A percentile compares a stretch with the other conserved stretches of the same genome.
Conservation (phyloP, 2,888 invertebrate genomes). For the Chymomyza fuscimana region DNA sequence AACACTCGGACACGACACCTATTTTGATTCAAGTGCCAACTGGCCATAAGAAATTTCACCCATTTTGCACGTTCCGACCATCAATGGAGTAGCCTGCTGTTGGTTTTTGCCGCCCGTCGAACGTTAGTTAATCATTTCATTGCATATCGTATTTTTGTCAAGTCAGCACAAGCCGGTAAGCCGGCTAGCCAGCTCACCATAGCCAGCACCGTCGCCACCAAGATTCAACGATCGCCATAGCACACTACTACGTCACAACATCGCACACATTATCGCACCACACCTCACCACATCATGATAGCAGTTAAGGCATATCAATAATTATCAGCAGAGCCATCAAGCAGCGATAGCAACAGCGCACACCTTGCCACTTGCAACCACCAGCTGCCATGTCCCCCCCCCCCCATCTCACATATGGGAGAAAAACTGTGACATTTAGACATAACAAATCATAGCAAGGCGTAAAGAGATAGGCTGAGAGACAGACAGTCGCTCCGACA, state of each 20-base stretch:
- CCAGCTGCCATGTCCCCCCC: constrained; percentile 4
- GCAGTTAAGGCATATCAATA: constrained; percentile 40
- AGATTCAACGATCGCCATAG: not conserved
- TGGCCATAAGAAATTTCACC: constrained; percentile 57
- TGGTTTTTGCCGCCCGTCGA: constrained; percentile 4
- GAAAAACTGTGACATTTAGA: constrained; percentile 71
- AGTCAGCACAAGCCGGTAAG: constrained; percentile 37
- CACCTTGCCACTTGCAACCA: constrained; percentile 35
- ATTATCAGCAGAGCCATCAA: constrained; percentile 61
- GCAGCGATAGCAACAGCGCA: constrained; percentile 24
- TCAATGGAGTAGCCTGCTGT: not conserved
- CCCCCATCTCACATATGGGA: constrained; percentile 1
- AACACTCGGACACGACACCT: constrained; percentile 60
- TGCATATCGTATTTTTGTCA: constrained; percentile 68
- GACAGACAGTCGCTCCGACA: constrained; percentile 3
- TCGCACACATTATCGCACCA: not conserved
- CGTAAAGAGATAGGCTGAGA: not conserved
- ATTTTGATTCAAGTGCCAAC: constrained; percentile 16
- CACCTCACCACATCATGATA: constrained; percentile 2
- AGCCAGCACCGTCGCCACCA: constrained; percentile 5
- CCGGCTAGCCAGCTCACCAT: not conserved
- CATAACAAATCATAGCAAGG: constrained; percentile 67
- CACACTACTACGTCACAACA: not conserved
- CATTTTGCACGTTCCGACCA: constrained; percentile 63
- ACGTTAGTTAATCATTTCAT: constrained; percentile 72